phyloP scores from a whole-genome alignment of 2,797 vertebrate genomes.

The Valencia hispanica region DNA sequence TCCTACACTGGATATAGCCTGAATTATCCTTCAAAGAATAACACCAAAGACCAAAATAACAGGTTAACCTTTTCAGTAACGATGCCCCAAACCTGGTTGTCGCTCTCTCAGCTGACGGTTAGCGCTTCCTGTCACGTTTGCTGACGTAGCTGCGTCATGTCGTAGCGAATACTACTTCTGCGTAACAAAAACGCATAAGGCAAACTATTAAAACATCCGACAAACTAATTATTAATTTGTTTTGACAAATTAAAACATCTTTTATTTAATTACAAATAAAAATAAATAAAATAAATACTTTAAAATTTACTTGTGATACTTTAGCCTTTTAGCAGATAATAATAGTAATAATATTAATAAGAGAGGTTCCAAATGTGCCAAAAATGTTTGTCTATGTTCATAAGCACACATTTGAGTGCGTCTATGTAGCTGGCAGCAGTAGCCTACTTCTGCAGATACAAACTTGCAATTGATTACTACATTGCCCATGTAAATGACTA shows the following conservation, averaged over 20 bases:
- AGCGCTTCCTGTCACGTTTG: slow-evolving; percentile 52
- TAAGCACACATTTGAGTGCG: too few species aligned
- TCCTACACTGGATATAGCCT: background rate
- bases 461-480: too few species aligned
- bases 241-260: too few species aligned
- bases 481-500: too few species aligned
- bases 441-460: too few species aligned
- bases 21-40: background rate
- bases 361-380: too few species aligned
- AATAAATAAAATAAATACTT: background rate
- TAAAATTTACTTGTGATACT: background rate
- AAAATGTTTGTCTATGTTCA: too few species aligned
- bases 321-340: background rate
- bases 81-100: slow-evolving; percentile 1
- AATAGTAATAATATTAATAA: background rate
- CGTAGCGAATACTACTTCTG: background rate
- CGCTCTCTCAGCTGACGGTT: slow-evolving; percentile 61
- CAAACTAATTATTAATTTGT: too few species aligned
- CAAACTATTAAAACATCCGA: background rate
- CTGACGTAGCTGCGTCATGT: slow-evolving; percentile 40
- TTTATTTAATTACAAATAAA: background rate
- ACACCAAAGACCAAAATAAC: fast-evolving
- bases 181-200: slow-evolving; percentile 44
- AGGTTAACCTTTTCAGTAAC: slow-evolving; percentile 60
- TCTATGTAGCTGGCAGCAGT: too few species aligned